A percentile compares a stretch with the other conserved stretches of the same genome.
These are phyloP conservation scores for Eutrigla gurnardus DNA, from an alignment of 2,797 vertebrate species.

Conservation along the genomic window DNA sequence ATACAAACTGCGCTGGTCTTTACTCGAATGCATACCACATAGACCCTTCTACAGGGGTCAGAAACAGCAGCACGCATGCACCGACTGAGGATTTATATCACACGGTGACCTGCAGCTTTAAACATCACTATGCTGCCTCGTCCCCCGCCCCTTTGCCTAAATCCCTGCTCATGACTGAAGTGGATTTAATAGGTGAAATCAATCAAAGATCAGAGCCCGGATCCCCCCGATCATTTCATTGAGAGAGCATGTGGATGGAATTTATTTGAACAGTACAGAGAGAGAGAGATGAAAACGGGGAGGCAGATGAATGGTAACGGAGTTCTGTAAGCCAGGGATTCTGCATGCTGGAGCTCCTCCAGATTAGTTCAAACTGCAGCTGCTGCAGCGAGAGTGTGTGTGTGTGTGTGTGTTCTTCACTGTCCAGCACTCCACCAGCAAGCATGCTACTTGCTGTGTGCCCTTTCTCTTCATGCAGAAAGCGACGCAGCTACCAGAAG, in stretches of 20 bases:
- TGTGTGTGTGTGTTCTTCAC: slow-evolving; percentile 1
- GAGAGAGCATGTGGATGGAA: slow-evolving; percentile 47
- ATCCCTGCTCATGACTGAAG: slow-evolving; percentile 49
- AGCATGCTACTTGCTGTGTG: slow-evolving; percentile 33
- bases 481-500: slow-evolving; percentile 37
- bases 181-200: slow-evolving; percentile 67
- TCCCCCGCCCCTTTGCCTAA: slow-evolving; percentile 44
- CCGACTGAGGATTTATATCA: not conserved
- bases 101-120: slow-evolving; percentile 24
- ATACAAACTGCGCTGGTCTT: no score
- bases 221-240: slow-evolving; percentile 52
- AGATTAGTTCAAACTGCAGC: slow-evolving; percentile 74
- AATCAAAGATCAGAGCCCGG: slow-evolving; percentile 63
- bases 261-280: slow-evolving; percentile 51
- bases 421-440: slow-evolving; percentile 30
- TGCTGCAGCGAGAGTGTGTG: slow-evolving; percentile 45
- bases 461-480: slow-evolving; percentile 35
- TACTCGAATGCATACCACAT: no score
- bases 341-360: slow-evolving; percentile 47
- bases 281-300: slow-evolving; percentile 45
- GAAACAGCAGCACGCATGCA: no score
- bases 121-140: slow-evolving; percentile 41
- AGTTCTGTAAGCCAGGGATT: slow-evolving; percentile 66
- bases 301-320: slow-evolving; percentile 59
- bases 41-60: no score